Conservation (phyloP, 2,113 vertebrate genomes). For the Kryptolebias marmoratus region DNA sequence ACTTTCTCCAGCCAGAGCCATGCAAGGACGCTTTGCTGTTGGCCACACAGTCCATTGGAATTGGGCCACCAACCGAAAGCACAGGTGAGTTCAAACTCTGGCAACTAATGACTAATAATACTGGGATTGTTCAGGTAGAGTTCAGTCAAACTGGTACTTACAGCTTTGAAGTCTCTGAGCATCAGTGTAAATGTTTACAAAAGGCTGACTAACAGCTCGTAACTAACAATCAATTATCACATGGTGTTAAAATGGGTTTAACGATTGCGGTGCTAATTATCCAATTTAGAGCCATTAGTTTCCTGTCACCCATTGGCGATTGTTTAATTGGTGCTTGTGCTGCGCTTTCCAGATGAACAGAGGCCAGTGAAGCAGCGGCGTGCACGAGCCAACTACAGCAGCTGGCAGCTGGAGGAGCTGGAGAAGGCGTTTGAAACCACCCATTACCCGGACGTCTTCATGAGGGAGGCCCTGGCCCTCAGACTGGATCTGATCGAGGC, state of each 20-base stretch:
- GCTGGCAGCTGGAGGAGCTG: conserved; percentile 89
- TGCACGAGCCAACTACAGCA: conserved; percentile 88
- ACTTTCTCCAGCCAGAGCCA: conserved; percentile 80
- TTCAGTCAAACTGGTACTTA: conserved; percentile 43
- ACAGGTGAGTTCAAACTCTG: conserved; percentile 71
- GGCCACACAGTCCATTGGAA: conserved; percentile 72
- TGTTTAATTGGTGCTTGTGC: conserved; percentile 77
- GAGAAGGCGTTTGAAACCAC: conserved; percentile 86
- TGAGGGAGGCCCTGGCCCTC: conserved; percentile 87
- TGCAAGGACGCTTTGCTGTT: conserved; percentile 82
- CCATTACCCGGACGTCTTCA: conserved; percentile 88
- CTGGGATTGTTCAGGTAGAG: conserved; percentile 12
- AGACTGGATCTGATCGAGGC: conserved; percentile 87
- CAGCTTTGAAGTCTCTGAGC: conserved; percentile 51
- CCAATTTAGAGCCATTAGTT: conserved; percentile 83
- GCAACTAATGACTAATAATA: background rate
- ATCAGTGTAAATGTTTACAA: conserved; percentile 81
- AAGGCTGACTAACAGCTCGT: conserved; percentile 81
- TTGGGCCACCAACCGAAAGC: conserved; percentile 67
- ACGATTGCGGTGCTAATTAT: conserved; percentile 81
- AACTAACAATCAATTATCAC: conserved; percentile 85
- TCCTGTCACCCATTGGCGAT: conserved; percentile 78
- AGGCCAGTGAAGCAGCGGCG: conserved; percentile 87
- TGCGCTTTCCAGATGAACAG: conserved; percentile 83
- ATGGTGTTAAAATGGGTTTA: conserved; percentile 77